Evolutionary conservation across 2,888 invertebrate species (phyloP).

Genomic region (Polyommatus icarus): DNA sequence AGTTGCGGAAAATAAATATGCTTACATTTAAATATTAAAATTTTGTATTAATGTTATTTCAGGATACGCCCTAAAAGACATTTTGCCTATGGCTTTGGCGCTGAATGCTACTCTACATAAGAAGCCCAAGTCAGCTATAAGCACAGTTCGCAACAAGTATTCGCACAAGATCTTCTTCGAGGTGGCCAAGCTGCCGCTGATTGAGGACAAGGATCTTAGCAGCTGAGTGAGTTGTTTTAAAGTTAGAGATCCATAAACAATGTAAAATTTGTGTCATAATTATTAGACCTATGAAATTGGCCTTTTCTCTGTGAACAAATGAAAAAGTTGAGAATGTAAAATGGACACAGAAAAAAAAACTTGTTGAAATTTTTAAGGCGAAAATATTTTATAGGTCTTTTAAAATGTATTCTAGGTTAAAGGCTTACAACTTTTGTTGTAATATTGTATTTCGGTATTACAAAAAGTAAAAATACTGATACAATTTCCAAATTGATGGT

Average conservation of each 20-base stretch:
- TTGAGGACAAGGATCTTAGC: conserved; percentile 61
- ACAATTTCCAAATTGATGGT: background rate
- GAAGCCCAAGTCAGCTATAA: conserved; percentile 88
- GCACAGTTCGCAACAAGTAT: conserved; percentile 95
- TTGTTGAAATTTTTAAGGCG: background rate
- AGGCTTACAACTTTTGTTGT: conserved; percentile 8
- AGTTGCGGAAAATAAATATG: no score
- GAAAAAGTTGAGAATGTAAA: background rate
- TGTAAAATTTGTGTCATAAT: conserved; percentile 22
- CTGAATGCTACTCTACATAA: conserved; percentile 89
- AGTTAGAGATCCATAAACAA: conserved; percentile 8
- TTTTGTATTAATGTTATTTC: conserved; percentile 43
- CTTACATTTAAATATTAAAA: background rate
- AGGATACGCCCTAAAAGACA: conserved; percentile 89
- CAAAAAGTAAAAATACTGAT: background rate
- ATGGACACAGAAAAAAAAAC: background rate
- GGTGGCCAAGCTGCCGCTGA: conserved; percentile 90
- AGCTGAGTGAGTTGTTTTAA: conserved; percentile 54
- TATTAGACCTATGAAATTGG: background rate
- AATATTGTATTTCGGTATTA: background rate
- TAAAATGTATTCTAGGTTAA: background rate
- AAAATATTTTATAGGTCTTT: conserved; percentile 4
- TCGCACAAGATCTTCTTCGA: conserved; percentile 96
- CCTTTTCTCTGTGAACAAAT: background rate
- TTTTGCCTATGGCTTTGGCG: conserved; percentile 84